A percentile compares a stretch with the other conserved stretches of the same genome.
These are phyloP conservation scores for Drosophila anceps DNA, from an alignment of 2,888 invertebrate genomes.

Conservation along the genomic window DNA sequence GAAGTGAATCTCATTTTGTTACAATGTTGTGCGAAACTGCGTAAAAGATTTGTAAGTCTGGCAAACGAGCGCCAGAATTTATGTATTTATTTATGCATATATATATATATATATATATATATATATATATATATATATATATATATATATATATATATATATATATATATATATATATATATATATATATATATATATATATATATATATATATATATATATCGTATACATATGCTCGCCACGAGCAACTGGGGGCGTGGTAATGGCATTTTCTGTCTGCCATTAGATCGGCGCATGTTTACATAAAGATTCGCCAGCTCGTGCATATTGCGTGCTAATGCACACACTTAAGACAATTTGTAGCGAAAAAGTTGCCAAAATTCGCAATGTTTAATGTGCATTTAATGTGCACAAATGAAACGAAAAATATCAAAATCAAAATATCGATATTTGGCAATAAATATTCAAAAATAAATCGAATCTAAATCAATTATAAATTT, in stretches of 20 bases:
- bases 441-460: too few species aligned
- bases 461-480: too few species aligned
- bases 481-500: too few species aligned
- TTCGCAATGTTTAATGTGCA: too few species aligned
- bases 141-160: neutral
- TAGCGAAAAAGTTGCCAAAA: neutral
- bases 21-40: conserved; percentile 68
- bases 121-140: neutral
- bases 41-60: conserved; percentile 60
- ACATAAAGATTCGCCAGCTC: conserved; percentile 20
- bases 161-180: neutral
- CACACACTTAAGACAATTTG: conserved; percentile 14
- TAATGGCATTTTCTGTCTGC: conserved; percentile 9
- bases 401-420: too few species aligned
- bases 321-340: conserved; percentile 27
- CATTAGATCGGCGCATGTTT: conserved; percentile 28
- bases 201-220: too few species aligned
- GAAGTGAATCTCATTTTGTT: conserved; percentile 53
- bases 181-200: neutral
- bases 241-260: neutral
- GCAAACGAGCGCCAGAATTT: conserved; percentile 21
- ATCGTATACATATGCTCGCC: neutral
- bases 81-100: conserved; percentile 27
- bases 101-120: neutral
- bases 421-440: too few species aligned